Evolutionary conservation across 2,797 vertebrate genomes (phyloP).

Genomic region (Pseudochromis fuscus): DNA sequence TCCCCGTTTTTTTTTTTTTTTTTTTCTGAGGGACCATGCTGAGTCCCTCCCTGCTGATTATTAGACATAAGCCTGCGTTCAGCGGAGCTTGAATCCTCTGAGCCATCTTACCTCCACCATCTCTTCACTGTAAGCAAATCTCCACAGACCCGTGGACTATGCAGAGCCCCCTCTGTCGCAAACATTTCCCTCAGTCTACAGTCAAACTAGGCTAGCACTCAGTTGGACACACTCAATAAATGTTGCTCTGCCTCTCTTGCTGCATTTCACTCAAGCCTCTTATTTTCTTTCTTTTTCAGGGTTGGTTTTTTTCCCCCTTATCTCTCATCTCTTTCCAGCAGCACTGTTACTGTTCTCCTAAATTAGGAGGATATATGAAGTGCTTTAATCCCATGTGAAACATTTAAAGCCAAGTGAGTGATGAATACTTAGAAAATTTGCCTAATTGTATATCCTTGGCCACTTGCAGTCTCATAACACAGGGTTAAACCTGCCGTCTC

Average conservation of each 20-base stretch:
- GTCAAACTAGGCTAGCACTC: slow-evolving; percentile 71
- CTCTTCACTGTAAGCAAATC: slow-evolving; percentile 79
- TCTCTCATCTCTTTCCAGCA: slow-evolving; percentile 13
- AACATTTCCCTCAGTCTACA: slow-evolving; percentile 59
- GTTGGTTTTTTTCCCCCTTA: slow-evolving; percentile 1
- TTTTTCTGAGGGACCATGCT: slow-evolving; percentile 66
- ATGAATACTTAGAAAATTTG: slow-evolving; percentile 48
- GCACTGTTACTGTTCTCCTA: slow-evolving; percentile 6
- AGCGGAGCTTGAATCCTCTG: slow-evolving; percentile 81
- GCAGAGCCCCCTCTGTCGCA: slow-evolving; percentile 55
- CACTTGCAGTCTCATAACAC: slow-evolving; percentile 61
- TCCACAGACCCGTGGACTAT: slow-evolving; percentile 72
- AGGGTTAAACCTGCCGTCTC: slow-evolving; percentile 75
- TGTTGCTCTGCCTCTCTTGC: slow-evolving; percentile 55
- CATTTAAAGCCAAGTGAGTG: slow-evolving; percentile 35
- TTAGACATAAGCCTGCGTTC: slow-evolving; percentile 81
- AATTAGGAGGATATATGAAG: slow-evolving; percentile 29
- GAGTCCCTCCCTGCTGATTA: slow-evolving; percentile 81
- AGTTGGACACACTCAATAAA: slow-evolving; percentile 73
- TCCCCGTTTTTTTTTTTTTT: slow-evolving; percentile 41
- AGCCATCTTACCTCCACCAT: slow-evolving; percentile 82
- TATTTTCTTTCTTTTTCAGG: slow-evolving; percentile 24
- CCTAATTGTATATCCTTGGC: slow-evolving; percentile 63
- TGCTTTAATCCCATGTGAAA: slow-evolving; percentile 43
- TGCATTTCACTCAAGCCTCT: slow-evolving; percentile 44